Percentiles rank a stretch among this genome's conserved stretches.
phyloP scores from a whole-genome alignment of 2,888 invertebrate genomes.

The Odontocerum albicorne region DNA sequence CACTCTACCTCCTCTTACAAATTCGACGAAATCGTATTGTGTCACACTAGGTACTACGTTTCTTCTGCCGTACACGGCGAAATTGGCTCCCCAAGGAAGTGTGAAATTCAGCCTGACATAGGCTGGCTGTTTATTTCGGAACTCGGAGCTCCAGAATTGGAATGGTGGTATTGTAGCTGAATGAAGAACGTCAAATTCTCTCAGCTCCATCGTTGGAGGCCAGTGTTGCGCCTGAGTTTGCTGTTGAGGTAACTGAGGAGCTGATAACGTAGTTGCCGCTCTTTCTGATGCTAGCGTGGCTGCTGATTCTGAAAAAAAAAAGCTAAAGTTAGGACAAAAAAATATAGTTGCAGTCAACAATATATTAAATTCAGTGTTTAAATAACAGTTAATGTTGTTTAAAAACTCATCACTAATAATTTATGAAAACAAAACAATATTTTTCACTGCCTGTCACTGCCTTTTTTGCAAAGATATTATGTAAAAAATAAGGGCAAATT shows the following conservation, averaged over 20 bases:
- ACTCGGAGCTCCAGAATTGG: constrained; percentile 93
- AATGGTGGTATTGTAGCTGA: constrained; percentile 85
- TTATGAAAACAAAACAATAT: too few species aligned
- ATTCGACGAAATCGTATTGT: constrained; percentile 95
- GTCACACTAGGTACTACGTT: constrained; percentile 96
- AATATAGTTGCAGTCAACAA: too few species aligned
- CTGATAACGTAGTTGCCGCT: constrained; percentile 53
- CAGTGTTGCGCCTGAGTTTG: constrained; percentile 77
- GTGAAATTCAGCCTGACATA: constrained; percentile 88
- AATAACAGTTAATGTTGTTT: too few species aligned
- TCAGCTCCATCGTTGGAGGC: constrained; percentile 76
- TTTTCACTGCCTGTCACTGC: too few species aligned
- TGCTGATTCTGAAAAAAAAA: constrained; percentile 64
- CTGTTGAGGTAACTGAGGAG: constrained; percentile 68
- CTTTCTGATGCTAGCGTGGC: constrained; percentile 60
- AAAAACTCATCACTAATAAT: too few species aligned
- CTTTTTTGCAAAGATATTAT: too few species aligned
- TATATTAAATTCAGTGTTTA: too few species aligned
- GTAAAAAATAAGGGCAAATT: too few species aligned
- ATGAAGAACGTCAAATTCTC: constrained; percentile 82
- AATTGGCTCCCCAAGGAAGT: constrained; percentile 89
- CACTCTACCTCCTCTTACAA: constrained; percentile 83
- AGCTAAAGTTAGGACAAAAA: constrained; percentile 4
- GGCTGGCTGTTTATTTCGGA: constrained; percentile 87
- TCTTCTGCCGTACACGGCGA: constrained; percentile 93